Evolutionary conservation across 2,113 vertebrate species (phyloP), one percentile per base, ranked within the genome.

Genomic region (Falco punctatus): DNA sequence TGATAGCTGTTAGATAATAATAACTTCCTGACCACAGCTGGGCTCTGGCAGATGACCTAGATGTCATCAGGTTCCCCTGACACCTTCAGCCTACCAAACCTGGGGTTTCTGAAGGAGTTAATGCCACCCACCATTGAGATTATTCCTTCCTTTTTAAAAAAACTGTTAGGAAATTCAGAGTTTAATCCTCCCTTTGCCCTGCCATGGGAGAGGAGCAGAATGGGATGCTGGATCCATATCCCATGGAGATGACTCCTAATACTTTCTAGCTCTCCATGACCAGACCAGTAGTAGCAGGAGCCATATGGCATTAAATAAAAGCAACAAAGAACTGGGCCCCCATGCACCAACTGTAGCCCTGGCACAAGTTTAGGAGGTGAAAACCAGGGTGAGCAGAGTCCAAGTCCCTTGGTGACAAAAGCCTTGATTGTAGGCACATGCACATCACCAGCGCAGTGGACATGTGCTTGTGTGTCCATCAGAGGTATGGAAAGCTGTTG

Each of bases 11-110:
- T 58, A 28, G 88, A 71, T 72, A 93, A 57, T 64, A 87, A 92
- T 66, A 87, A 83, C 96, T 97, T 94, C 51, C 73, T 89, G 92
- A 61, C 80, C 5, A 4, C 86, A 82, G 85, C 79, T 89, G 92
- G 86, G 57, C 58, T 70, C 65, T 71, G 54, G 70, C 35, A 75
- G 69, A 57, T 72, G 75, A 84, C 75, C 7, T 2, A 71, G 70
- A 49, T 88, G 89, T 69, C 64, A 87, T 89, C 33, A n/a, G n/a
- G 65, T 20, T 90, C 51, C 32, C 24, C 58, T 49, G 71, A 91
- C 81, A 93, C 24, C 19, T 84, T 46, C 92, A 86, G 27, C 22
- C 55, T 52, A 90, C 46, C 20, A 78, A 61, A 81, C 8, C 26
- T 58, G 30, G 38, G 46, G 27, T 19, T 92, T 90, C 16, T 46